A percentile compares a stretch with the other conserved stretches of the same genome.
phyloP scores from a whole-genome alignment of 2,888 invertebrate genomes.

The Pecten maximus region DNA sequence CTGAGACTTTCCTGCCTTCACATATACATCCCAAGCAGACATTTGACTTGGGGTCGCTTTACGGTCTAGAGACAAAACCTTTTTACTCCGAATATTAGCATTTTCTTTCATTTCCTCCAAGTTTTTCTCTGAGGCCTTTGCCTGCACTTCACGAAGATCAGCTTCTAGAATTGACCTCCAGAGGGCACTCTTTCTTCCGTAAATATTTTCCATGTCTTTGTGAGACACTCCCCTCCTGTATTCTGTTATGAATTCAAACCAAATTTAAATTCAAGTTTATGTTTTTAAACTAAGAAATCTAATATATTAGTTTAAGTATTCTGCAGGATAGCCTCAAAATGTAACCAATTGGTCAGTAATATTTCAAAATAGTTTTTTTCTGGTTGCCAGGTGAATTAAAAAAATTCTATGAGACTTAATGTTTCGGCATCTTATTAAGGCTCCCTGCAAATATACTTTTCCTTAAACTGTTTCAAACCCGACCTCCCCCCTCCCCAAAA shows the following conservation, averaged over 20 bases:
- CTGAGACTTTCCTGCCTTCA: background rate
- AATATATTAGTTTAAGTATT: background rate
- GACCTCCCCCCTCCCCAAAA: background rate
- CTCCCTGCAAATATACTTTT: conserved; percentile 18
- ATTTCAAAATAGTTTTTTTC: too few relatives aligned
- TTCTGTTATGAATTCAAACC: conserved; percentile 43
- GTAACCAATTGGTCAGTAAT: too few relatives aligned
- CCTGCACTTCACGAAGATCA: conserved; percentile 38
- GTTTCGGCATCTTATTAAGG: background rate
- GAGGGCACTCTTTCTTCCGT: conserved; percentile 45
- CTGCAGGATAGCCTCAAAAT: conserved; percentile 16
- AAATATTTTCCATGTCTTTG: conserved; percentile 55
- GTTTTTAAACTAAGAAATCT: background rate
- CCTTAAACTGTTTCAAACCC: too few relatives aligned
- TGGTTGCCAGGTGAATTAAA: too few relatives aligned
- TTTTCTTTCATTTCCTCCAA: conserved; percentile 44
- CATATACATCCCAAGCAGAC: background rate
- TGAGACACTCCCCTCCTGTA: conserved; percentile 51
- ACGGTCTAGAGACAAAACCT: conserved; percentile 37
- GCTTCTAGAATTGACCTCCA: conserved; percentile 53
- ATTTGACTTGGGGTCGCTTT: background rate
- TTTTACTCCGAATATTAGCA: conserved; percentile 36
- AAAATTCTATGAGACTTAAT: background rate
- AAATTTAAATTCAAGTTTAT: background rate
- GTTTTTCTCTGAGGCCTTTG: conserved; percentile 50